Base-by-base conservation (phyloP, 2,797 vertebrate genomes). In the Rhinatrema bivittatum region DNA sequence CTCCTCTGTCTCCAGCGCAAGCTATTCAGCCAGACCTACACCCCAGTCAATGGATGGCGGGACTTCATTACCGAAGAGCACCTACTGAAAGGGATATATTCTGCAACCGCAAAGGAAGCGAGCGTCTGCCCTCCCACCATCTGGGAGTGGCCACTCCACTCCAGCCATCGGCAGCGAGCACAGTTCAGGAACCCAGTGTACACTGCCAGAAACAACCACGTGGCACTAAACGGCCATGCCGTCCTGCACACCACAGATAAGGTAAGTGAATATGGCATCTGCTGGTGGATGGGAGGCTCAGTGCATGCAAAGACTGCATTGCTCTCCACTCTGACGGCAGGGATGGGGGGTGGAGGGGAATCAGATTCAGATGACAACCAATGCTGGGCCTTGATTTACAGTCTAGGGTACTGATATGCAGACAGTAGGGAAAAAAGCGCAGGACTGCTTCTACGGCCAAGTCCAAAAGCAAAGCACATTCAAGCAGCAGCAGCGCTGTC, bases 71-170 rank as follows among this genome's bases (percentile, higher is more conserved):
- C 72, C n/a, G 53, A 70, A 3, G 74, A 80, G n/a, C 53, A 72
- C 2, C 50, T 68, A 9, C 65, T 70, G 2, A 82, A 87, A 6
- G 56, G 68, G 0, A 50, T 67, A 0, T 83, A 82, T 62, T n/a
- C n/a, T n/a, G 80, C 80, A 2, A 70, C 62, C 1, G 62, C 78
- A 27, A 51, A 41, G 1, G 35, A 16, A 1, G 17, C 9, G 2
- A 28, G 20, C 1, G 14, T 36, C 1, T 1, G 18, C 5, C 21
- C 75, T 28, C 82, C 89, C 4, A 53, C 82, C 0, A 70, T 94
- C 10, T 97, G 94, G 94, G 89, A 90, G 66, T 97, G 94, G 94
- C 68, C 70, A 5, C 75, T 89, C 31, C 89, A 90, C 60, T 92
- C 89, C 73, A 83, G 57, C 64, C 67, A 54, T 5, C 60, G 74